Conservation (phyloP, 2,888 invertebrate species). For the Pterostichus madidus region DNA sequence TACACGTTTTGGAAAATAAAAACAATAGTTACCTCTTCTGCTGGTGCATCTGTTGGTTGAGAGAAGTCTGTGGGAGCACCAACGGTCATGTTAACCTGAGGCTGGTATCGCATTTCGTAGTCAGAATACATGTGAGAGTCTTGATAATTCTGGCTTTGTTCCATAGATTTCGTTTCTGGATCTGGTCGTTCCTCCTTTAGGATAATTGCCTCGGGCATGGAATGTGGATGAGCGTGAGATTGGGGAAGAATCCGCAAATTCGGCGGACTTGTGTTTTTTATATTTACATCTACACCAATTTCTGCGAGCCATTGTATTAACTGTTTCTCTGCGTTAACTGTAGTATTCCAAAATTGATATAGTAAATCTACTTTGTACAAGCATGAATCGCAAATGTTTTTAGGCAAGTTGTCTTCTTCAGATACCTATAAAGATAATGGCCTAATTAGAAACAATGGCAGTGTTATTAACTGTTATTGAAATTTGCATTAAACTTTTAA, state of each 20-base stretch:
- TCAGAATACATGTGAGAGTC: constrained; percentile 24
- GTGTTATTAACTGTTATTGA: background rate
- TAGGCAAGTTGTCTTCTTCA: constrained; percentile 84
- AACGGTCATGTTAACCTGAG: constrained; percentile 34
- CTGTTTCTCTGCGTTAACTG: constrained; percentile 82
- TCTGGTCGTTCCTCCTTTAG: constrained; percentile 59
- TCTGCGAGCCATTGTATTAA: constrained; percentile 74
- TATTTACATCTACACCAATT: constrained; percentile 69
- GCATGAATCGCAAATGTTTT: constrained; percentile 86
- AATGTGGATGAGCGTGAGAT: constrained; percentile 64
- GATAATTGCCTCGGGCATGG: constrained; percentile 52
- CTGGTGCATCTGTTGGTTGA: constrained; percentile 25
- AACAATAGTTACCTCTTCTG: constrained; percentile 13
- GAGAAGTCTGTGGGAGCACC: constrained; percentile 30
- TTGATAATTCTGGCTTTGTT: constrained; percentile 32
- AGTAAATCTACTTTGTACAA: constrained; percentile 85
- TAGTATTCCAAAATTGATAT: constrained; percentile 86
- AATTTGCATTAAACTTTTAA: background rate
- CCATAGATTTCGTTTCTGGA: constrained; percentile 64
- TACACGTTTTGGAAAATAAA: background rate
- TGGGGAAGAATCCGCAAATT: constrained; percentile 30
- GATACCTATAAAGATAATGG: constrained; percentile 79
- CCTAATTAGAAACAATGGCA: background rate
- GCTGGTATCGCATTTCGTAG: constrained; percentile 39
- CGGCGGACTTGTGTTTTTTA: constrained; percentile 38